phyloP scores from a whole-genome alignment of 30 jellyfish, hydroid and myxozoan species.

The Hydra vulgaris region DNA sequence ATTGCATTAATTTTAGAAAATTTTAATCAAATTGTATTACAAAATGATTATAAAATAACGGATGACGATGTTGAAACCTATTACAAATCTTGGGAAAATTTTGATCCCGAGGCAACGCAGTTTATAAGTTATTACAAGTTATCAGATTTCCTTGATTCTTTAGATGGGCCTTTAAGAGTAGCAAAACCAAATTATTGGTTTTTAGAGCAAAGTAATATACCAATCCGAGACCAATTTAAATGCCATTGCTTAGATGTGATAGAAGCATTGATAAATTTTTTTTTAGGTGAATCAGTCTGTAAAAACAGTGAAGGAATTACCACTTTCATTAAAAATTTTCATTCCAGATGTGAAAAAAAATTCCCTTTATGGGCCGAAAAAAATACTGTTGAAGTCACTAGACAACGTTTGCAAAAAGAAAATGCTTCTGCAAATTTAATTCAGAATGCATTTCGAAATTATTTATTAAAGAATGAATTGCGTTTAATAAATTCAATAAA shows the following conservation, averaged over 20 bases:
- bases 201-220: no score
- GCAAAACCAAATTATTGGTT: no score
- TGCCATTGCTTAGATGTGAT: conserved; percentile 93
- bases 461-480: no score
- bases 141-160: conserved; percentile 73
- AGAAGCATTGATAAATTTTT: conserved; percentile 66
- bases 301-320: conserved; percentile 59
- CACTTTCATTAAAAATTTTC: no score
- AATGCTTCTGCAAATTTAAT: no score
- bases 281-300: conserved; percentile 75
- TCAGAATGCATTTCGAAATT: no score
- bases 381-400: no score
- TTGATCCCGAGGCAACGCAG: conserved; percentile 96
- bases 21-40: conserved; percentile 82
- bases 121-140: conserved; percentile 75
- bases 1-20: conserved; percentile 87
- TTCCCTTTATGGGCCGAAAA: no score
- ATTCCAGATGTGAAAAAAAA: no score
- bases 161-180: conserved; percentile 82
- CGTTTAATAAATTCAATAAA: no score
- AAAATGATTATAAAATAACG: conserved; percentile 91
- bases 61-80: conserved; percentile 93
- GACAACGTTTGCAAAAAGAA: no score
- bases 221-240: conserved; percentile 60
- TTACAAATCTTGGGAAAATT: conserved; percentile 80